Evolutionary conservation across 2,888 invertebrate genomes (phyloP).

Genomic region (Tromatobia lineatoria): DNA sequence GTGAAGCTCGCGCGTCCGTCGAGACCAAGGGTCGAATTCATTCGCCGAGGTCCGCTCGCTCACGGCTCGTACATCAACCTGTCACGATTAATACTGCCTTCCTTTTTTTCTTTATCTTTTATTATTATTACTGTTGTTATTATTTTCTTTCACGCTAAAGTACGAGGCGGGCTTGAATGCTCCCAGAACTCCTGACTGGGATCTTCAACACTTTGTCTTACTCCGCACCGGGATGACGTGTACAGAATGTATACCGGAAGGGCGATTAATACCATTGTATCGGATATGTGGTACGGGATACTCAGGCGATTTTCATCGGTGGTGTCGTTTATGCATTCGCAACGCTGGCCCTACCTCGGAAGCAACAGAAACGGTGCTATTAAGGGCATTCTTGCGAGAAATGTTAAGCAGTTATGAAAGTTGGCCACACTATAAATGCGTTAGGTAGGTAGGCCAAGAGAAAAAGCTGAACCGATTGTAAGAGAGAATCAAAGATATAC

Average conservation of each 20-base stretch:
- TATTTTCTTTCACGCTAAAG: constrained; percentile 56
- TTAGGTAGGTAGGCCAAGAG: too few relatives aligned
- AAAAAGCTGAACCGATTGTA: too few relatives aligned
- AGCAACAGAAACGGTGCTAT: too few relatives aligned
- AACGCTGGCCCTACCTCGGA: too few relatives aligned
- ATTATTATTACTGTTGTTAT: constrained; percentile 55
- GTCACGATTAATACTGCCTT: constrained; percentile 82
- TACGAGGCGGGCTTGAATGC: constrained; percentile 60
- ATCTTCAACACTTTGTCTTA: constrained; percentile 80
- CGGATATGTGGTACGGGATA: constrained; percentile 59
- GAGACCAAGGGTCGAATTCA: constrained; percentile 77
- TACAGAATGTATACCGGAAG: constrained; percentile 69
- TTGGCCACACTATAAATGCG: too few relatives aligned
- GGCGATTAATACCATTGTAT: constrained; percentile 76
- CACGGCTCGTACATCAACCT: constrained; percentile 82
- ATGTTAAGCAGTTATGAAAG: too few relatives aligned
- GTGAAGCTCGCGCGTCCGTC: constrained; percentile 63
- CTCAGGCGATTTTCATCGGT: constrained; percentile 14
- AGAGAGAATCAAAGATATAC: too few relatives aligned
- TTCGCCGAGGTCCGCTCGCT: constrained; percentile 75
- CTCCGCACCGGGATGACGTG: constrained; percentile 61
- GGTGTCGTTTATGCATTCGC: constrained; percentile 65
- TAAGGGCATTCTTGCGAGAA: too few relatives aligned
- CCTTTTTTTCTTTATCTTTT: constrained; percentile 68
- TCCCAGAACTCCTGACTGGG: constrained; percentile 70